Conservation (phyloP, 2,888 invertebrate genomes). For the Caenorhabditis plicata region DNA sequence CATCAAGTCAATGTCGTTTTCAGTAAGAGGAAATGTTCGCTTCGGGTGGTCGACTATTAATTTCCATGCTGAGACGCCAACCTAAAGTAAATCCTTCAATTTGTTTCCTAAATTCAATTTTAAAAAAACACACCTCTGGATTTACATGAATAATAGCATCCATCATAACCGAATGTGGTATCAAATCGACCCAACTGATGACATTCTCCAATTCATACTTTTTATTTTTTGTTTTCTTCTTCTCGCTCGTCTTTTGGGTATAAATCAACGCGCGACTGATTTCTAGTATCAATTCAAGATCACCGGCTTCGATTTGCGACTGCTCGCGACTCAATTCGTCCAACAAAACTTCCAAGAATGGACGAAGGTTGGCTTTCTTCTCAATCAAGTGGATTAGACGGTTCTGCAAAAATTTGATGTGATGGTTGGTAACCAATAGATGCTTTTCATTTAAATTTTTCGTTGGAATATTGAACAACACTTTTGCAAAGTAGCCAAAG, state of each 20-base stretch:
- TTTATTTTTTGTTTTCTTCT: slow-evolving; percentile 1
- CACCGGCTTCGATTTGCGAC: background rate
- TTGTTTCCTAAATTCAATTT: background rate
- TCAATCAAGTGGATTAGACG: background rate
- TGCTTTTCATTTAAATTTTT: no score
- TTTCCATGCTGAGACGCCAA: slow-evolving; percentile 35
- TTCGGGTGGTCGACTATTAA: slow-evolving; percentile 41
- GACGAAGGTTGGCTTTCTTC: background rate
- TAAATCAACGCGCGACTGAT: slow-evolving; percentile 13
- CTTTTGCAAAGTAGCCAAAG: no score
- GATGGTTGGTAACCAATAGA: background rate
- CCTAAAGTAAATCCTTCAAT: slow-evolving; percentile 18
- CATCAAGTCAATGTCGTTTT: slow-evolving; percentile 27
- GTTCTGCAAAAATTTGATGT: slow-evolving; percentile 3
- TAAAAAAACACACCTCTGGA: slow-evolving; percentile 5
- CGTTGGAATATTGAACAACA: no score
- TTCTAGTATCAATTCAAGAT: slow-evolving; percentile 7
- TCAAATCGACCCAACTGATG: slow-evolving; percentile 19
- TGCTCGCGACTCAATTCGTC: background rate
- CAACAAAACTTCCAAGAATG: background rate
- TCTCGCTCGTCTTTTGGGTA: slow-evolving; percentile 9
- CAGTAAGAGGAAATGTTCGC: slow-evolving; percentile 20
- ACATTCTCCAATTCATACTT: slow-evolving; percentile 7
- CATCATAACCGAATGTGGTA: slow-evolving; percentile 1
- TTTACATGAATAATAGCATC: slow-evolving; percentile 18